Evolutionary conservation across 2,113 vertebrate species (phyloP).

Genomic region (Hypocryptadius cinnamomeus): DNA sequence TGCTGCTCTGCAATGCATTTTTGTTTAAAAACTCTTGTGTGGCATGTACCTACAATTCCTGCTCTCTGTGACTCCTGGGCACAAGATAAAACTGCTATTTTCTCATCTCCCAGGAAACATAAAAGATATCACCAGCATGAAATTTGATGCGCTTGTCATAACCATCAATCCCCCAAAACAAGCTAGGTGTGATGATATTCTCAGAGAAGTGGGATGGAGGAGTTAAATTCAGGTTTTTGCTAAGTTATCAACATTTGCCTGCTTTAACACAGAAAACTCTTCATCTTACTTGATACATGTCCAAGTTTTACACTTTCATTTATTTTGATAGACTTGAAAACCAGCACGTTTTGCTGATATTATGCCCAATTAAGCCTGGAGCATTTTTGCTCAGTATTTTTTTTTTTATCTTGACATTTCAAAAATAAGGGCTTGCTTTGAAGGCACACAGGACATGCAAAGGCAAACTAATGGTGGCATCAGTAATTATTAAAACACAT

Average conservation of each 20-base stretch:
- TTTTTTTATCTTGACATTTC: neutral
- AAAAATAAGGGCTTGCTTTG: neutral
- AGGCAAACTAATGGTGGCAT: neutral
- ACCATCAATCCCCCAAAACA: conserved; percentile 45
- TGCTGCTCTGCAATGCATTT: conserved; percentile 26
- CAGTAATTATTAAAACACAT: neutral
- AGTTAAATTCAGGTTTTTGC: conserved; percentile 11
- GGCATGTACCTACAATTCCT: conserved; percentile 13
- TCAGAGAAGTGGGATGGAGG: neutral
- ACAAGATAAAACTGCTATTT: conserved; percentile 53
- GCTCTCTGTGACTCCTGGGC: conserved; percentile 40
- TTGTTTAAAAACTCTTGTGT: conserved; percentile 21
- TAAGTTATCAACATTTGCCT: neutral
- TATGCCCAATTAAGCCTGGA: neutral
- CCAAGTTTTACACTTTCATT: neutral
- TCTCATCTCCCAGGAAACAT: conserved; percentile 61
- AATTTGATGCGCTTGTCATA: conserved; percentile 48
- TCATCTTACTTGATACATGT: neutral
- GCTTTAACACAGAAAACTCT: neutral
- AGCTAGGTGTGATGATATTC: conserved; percentile 23
- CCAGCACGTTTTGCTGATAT: neutral
- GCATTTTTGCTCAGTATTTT: neutral
- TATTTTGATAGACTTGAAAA: neutral
- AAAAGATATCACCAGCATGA: conserved; percentile 43
- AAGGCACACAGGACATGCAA: neutral